Evolutionary conservation across 2,797 vertebrate genomes (phyloP), one percentile per base, ranked within the genome.

Genomic region (Loris lydekkerianus): DNA sequence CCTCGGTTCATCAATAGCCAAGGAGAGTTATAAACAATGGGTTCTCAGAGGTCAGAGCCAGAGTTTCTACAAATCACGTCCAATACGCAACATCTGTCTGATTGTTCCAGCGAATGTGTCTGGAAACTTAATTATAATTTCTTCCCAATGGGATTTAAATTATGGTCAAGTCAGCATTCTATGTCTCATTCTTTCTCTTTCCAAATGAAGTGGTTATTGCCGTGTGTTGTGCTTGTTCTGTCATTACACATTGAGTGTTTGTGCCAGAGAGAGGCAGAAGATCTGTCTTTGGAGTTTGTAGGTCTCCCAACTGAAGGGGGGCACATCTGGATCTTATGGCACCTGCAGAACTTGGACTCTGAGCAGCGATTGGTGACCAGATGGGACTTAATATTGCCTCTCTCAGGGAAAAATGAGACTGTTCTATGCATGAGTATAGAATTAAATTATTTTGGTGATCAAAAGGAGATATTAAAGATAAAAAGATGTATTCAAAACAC

Each of bases 81-180:
- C 31, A 40, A 67, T 0, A 58, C 31, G 18, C 2, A 86, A 7
- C 81, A 69, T 63, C 11, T 40, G 2, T 60, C 43, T 8, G 18
- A 78, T 15, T 10, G 56, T 0, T 23, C 31, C 29, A 11, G 3
- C 49, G 5, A 87, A 4, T 43, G 15, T 34, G 9, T 34, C 65
- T 81, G 29, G 13, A 34, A 78, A 60, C 2, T 34, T 63, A 27
- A 69, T 67, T 18, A n/a, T 67, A 61, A 43, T 61, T 0, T 78
- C 7, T 67, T 94, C 5, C 46, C 13, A 9, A 0, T 13, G 10
- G 13, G 10, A 43, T 63, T 84, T 40, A 89, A 83, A 40, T 29
- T 14, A 21, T 20, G 69, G 25, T 14, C 10, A 4, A 40, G 9
- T 3, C 0, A 2, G 2, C n/a, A 13, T 4, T 34, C 1, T 23